Percentiles rank a stretch among this genome's conserved stretches.
These are phyloP conservation scores for Distichodus sexfasciatus DNA, from an alignment of 2,797 vertebrate species.

Conservation along the genomic window DNA sequence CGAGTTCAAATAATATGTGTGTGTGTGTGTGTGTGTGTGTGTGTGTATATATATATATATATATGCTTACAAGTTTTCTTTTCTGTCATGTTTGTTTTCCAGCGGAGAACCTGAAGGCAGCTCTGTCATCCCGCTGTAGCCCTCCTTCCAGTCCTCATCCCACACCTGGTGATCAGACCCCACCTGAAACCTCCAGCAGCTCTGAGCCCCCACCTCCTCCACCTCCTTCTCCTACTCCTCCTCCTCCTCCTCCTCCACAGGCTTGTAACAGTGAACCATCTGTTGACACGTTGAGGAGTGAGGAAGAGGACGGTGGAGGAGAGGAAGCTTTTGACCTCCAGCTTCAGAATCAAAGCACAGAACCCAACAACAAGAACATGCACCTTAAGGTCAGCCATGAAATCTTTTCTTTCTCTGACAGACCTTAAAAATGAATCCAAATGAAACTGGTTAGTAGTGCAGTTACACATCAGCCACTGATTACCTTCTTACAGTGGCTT, in stretches of 20 bases:
- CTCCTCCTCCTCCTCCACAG: neutral
- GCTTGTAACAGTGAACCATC: conserved; percentile 41
- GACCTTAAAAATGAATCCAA: too few relatives aligned
- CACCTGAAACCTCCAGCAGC: conserved; percentile 58
- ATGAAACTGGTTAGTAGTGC: too few relatives aligned
- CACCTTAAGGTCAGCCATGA: conserved; percentile 70
- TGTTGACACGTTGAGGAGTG: conserved; percentile 47
- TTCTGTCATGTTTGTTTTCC: conserved; percentile 7
- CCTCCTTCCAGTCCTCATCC: conserved; percentile 13
- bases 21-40: too few relatives aligned
- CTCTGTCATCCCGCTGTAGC: conserved; percentile 65
- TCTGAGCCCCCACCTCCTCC: conserved; percentile 39
- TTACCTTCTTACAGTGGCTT: too few relatives aligned
- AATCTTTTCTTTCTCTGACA: too few relatives aligned
- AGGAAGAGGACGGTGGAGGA: conserved; percentile 31
- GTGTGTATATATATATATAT: too few relatives aligned
- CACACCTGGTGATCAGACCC: conserved; percentile 27
- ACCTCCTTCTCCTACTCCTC: neutral
- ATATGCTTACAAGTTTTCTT: too few relatives aligned
- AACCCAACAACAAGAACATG: conserved; percentile 26
- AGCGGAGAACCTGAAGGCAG: conserved; percentile 83
- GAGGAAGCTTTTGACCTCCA: conserved; percentile 41
- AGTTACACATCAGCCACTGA: too few relatives aligned
- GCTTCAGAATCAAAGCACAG: conserved; percentile 33
- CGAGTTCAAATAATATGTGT: too few relatives aligned